Conservation (phyloP, 2,797 vertebrate species). For the Schizopygopsis malacanthus region DNA sequence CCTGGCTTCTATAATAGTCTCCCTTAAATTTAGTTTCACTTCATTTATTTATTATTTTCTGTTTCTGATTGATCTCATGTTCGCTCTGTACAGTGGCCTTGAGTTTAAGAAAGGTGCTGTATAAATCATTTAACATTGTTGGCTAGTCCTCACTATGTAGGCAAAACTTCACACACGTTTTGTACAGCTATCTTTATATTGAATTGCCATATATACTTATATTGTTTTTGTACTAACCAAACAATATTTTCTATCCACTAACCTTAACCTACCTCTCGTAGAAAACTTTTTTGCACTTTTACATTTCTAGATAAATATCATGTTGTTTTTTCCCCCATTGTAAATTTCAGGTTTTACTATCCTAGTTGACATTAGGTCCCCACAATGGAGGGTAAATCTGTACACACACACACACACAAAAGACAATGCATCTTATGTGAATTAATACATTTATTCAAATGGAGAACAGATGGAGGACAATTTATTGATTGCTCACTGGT, state of each 20-base stretch:
- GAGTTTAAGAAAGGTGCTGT: background rate
- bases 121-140: background rate
- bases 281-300: background rate
- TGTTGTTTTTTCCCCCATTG: too few species aligned
- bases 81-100: background rate
- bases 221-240: background rate
- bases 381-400: background rate
- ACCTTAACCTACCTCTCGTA: background rate
- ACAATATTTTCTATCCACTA: background rate
- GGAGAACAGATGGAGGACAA: background rate
- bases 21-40: background rate
- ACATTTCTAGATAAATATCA: background rate
- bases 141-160: background rate
- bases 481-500: background rate
- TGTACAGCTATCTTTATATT: background rate
- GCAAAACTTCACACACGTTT: background rate
- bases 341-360: background rate
- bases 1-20: background rate
- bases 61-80: background rate
- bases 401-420: background rate
- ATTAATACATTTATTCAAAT: conserved; percentile 10
- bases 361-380: background rate
- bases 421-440: background rate
- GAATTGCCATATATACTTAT: background rate
- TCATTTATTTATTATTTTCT: background rate